A percentile compares a stretch with the other conserved stretches of the same genome.
phyloP scores from a whole-genome alignment of 1,140 invertebrate species.

The Drosophila punjabiensis region DNA sequence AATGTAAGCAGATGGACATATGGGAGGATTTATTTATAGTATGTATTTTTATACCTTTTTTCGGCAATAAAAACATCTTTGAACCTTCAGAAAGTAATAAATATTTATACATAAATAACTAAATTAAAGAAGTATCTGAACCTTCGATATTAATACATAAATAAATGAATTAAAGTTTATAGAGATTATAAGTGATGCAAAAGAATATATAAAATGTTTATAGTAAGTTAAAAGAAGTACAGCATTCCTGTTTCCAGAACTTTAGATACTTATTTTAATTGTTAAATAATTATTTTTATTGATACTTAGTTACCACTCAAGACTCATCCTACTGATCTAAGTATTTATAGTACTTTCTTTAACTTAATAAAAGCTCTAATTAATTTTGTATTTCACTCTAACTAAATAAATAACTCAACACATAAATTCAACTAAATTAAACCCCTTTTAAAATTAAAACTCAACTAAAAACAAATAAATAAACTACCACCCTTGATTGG shows the following conservation, averaged over 20 bases:
- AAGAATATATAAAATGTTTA: no score
- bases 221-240: no score
- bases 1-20: background rate
- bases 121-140: no score
- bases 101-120: background rate
- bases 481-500: slow-evolving; percentile 8
- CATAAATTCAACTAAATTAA: background rate
- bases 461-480: background rate
- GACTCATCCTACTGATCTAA: background rate
- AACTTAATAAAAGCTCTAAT: background rate
- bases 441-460: background rate
- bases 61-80: background rate
- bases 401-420: background rate
- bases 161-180: no score
- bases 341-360: background rate
- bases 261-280: no score
- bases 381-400: background rate
- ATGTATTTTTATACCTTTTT: background rate
- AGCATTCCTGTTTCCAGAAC: no score
- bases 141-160: no score
- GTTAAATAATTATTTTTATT: no score
- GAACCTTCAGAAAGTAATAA: background rate
- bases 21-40: background rate
- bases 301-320: background rate
- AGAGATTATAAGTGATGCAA: no score